Percentiles rank a stretch among this genome's conserved stretches.
Evolutionary conservation across 2,113 vertebrate genomes (phyloP).

Genomic region (Oncorhynchus nerka): DNA sequence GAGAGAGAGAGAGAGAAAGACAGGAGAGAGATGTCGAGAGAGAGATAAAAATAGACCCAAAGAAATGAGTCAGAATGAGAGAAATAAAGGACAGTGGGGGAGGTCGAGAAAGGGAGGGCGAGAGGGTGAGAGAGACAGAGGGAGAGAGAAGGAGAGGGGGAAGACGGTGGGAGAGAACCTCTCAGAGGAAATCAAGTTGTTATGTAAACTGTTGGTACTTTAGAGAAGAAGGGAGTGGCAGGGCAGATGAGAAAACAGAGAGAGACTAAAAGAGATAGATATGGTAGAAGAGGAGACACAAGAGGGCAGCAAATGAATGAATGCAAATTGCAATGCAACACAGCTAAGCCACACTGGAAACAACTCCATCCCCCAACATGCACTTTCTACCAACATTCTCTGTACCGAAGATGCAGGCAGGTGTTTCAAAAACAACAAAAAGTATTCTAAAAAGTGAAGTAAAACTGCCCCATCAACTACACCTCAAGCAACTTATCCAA

Average conservation of each 20-base stretch:
- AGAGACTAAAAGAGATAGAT: not conserved
- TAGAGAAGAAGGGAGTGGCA: slow-evolving; percentile 43
- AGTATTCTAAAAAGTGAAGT: not conserved
- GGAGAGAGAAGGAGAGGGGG: slow-evolving; percentile 23
- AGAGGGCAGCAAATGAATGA: not conserved
- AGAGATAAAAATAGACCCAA: slow-evolving; percentile 73
- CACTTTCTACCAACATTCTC: not conserved
- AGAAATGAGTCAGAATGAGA: slow-evolving; percentile 75
- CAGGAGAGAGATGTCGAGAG: slow-evolving; percentile 29
- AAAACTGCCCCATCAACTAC: not conserved
- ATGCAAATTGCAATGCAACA: not conserved
- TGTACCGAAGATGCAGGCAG: too few relatives aligned
- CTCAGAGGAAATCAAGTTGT: slow-evolving; percentile 63
- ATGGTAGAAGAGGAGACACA: not conserved
- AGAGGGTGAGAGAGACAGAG: slow-evolving; percentile 11
- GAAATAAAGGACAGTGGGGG: slow-evolving; percentile 48
- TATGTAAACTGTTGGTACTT: slow-evolving; percentile 63
- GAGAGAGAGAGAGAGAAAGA: slow-evolving; percentile 30
- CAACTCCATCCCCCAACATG: slow-evolving; percentile 10
- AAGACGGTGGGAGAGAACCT: slow-evolving; percentile 37
- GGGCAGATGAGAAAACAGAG: slow-evolving; percentile 5
- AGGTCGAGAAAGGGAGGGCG: slow-evolving; percentile 13
- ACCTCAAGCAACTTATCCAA: not conserved
- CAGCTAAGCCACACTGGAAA: not conserved
- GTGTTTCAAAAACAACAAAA: too few relatives aligned